phyloP scores from a whole-genome alignment of 2,888 invertebrate genomes.

The Athetis lepigone region DNA sequence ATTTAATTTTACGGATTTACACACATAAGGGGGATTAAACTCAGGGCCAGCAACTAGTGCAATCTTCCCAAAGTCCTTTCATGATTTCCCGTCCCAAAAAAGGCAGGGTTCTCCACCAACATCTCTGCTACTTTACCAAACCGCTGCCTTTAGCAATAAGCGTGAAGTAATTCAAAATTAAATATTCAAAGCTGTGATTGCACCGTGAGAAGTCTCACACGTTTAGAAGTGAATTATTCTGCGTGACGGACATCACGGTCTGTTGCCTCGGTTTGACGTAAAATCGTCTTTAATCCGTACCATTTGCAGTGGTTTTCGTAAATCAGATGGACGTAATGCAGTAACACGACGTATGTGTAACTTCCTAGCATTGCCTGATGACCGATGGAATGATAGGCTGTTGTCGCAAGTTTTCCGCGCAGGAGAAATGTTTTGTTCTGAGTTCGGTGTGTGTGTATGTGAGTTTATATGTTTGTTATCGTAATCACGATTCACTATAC shows the following conservation, averaged over 20 bases:
- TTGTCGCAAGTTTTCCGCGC: too few relatives aligned
- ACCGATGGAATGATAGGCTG: too few relatives aligned
- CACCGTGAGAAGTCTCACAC: slow-evolving; percentile 51
- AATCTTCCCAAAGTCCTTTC: too few relatives aligned
- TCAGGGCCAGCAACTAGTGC: too few relatives aligned
- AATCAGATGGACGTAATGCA: neutral
- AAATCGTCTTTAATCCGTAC: neutral
- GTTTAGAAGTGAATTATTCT: slow-evolving; percentile 34
- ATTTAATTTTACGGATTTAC: too few relatives aligned
- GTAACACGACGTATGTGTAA: neutral
- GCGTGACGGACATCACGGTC: neutral
- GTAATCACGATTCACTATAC: too few relatives aligned
- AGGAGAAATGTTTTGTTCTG: too few relatives aligned
- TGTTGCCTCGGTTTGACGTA: neutral
- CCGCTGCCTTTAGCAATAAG: slow-evolving; percentile 21
- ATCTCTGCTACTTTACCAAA: neutral
- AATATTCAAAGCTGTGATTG: slow-evolving; percentile 22
- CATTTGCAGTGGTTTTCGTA: neutral
- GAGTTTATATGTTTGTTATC: too few relatives aligned
- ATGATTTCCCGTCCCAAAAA: too few relatives aligned
- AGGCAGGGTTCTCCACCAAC: too few relatives aligned
- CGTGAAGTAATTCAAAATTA: slow-evolving; percentile 31
- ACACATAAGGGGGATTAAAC: too few relatives aligned
- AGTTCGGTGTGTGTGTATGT: too few relatives aligned
- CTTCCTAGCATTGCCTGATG: neutral